Evolutionary conservation across 1,140 invertebrate species (phyloP), one percentile per base, ranked within the genome.

Genomic region (Diabrotica virgifera): DNA sequence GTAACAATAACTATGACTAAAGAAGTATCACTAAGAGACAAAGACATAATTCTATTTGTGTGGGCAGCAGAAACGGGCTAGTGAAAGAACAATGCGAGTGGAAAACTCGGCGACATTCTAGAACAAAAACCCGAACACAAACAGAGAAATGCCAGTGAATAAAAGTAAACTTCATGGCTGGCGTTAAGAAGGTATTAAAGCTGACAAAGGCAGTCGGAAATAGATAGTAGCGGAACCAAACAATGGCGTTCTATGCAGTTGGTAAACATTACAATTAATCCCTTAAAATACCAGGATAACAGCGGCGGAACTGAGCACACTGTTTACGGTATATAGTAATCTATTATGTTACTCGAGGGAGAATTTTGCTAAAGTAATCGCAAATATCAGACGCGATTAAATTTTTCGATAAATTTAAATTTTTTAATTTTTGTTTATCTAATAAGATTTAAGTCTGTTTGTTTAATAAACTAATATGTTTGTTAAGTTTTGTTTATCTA

Each of bases 201-300:
- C 40, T 46, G 40, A 46, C 40, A 46, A 46, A 46, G 40, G 40
- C 40, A 46, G n/a, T n/a, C 40, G 40, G 40, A 46, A 46, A 46
- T 46, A 46, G 40, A 46, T 46, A 46, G 40, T 55, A 55, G 53
- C 53, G 35, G 35, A 55, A 55, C 11, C 50, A 10, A 53, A 62
- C 52, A 62, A 62, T 35, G 14, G 60, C 50, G n/a, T 46, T 54
- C 58, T 51, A 36, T 53, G 35, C 36, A 55, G 36, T 62, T 35
- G 60, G 51, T 62, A 62, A 62, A 62, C 60, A 62, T 52, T 46
- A 54, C 60, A 62, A 62, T 62, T 62, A 54, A 62, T 62, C 60
- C 52, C 10, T 11, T 62, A 35, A n/a, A 62, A 62, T 62, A 24
- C 50, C 14, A 12, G 8, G 52, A 52, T 10, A 46, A 5, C 40